Evolutionary conservation across 2,113 vertebrate genomes (phyloP), one percentile per base, ranked within the genome.

Genomic region (Anguilla japonica): DNA sequence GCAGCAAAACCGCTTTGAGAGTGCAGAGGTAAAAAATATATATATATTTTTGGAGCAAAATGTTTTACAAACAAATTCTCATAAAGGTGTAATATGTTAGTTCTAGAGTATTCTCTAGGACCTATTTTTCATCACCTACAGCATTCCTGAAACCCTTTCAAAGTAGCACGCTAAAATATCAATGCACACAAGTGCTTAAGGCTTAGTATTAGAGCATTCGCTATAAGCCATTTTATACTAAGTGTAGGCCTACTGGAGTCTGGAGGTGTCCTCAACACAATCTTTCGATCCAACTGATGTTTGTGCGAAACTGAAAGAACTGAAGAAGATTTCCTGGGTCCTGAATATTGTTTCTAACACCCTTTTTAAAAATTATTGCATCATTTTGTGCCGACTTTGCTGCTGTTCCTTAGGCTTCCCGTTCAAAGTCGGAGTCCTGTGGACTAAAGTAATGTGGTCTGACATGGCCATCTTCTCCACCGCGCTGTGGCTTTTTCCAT

Each of bases 381-480:
- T 56, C 34, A 50, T 34, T 34, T 26, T 29, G 5, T 22, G 71
- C 9, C 46, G 86, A 43, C 18, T 57, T 82, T 0, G 5, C 34
- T 13, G 34, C 20, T 22, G 5, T 41, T 29, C n/a, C 86, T 94
- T 91, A 99, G 8, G 93, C 97, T 92, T 99, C 98, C 87, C 99
- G 96, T 85, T 99, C 98, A 89, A 99, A 99, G 89, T 99, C 98
- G 13, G 99, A 99, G 94, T 99, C 99, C 60, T 97, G 98, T 11
- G 97, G 95, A 81, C 99, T 98, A 2, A 99, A 99, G 94, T 98
- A 97, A 81, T 99, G 98, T 94, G 99, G 98, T 89, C 98, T 97
- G 2, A 96, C 96, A 4, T 99, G 99, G 81, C 98, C 98, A 0
- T 99, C 98, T 85, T 99, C 98, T 2, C 98, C 98, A 1, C 98